Conservation (phyloP, 2,888 invertebrate genomes). For the Drosophila acutilabella region DNA sequence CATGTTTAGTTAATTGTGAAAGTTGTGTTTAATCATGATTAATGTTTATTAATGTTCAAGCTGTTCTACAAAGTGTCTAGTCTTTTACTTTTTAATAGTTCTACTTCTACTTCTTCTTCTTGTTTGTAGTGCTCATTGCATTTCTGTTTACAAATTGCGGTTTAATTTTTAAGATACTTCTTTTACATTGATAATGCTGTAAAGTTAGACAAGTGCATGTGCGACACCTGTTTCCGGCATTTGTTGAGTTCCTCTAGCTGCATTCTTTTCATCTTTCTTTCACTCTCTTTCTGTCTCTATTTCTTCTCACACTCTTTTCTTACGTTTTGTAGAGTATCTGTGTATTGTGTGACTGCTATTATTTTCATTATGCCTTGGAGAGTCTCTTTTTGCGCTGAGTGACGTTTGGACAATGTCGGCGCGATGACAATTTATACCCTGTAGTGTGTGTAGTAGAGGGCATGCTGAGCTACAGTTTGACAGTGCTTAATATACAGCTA, state of each 20-base stretch:
- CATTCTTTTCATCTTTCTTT: neutral
- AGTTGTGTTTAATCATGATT: conserved; percentile 36
- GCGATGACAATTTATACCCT: conserved; percentile 34
- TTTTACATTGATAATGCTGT: conserved; percentile 33
- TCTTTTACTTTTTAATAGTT: no score
- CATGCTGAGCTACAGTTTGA: neutral
- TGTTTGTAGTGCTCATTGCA: neutral
- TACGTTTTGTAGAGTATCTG: conserved; percentile 16
- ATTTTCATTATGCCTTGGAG: conserved; percentile 67
- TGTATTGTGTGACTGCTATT: conserved; percentile 53
- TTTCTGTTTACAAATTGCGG: conserved; percentile 14
- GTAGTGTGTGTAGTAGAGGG: neutral
- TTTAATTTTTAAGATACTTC: conserved; percentile 10
- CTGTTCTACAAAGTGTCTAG: neutral
- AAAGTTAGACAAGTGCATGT: conserved; percentile 51
- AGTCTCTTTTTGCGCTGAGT: conserved; percentile 37
- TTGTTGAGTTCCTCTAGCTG: conserved; percentile 26
- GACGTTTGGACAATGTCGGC: conserved; percentile 46
- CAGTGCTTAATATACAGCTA: no score
- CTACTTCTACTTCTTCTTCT: conserved; percentile 5
- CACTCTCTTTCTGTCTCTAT: neutral
- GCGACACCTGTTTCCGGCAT: conserved; percentile 75
- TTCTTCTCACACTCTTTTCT: neutral
- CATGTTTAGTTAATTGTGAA: conserved; percentile 37
- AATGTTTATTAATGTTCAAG: conserved; percentile 36